A percentile compares a stretch with the other conserved stretches of the same genome.
Evolutionary conservation across 2,888 invertebrate genomes (phyloP).

Genomic region (Sphinx pinastri): DNA sequence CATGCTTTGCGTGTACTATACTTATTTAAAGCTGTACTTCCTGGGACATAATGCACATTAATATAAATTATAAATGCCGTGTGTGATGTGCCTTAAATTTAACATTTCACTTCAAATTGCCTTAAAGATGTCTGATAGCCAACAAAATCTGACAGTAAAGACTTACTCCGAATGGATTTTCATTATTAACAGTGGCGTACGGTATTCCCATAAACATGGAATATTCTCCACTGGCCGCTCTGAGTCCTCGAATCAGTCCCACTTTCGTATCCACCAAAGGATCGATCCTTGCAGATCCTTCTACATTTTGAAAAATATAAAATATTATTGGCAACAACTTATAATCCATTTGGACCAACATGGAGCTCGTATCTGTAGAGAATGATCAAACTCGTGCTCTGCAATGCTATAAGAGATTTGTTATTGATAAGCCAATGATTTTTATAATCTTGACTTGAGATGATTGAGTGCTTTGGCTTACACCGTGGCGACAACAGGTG

Average conservation of each 20-base stretch:
- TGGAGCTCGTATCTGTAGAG: conserved; percentile 28
- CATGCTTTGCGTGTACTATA: too few species aligned
- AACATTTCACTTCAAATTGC: too few species aligned
- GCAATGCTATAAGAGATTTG: conserved; percentile 4
- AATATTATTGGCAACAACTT: conserved; percentile 34
- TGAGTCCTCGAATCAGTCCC: conserved; percentile 57
- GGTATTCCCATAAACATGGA: conserved; percentile 67
- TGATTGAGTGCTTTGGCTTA: not conserved
- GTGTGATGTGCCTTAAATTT: too few species aligned
- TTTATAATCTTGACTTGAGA: not conserved
- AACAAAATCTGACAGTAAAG: not conserved
- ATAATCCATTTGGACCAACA: conserved; percentile 35
- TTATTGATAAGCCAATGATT: conserved; percentile 7
- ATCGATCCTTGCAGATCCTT: conserved; percentile 45
- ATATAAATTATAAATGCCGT: too few species aligned
- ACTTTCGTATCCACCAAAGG: conserved; percentile 57
- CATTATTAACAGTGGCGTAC: conserved; percentile 53
- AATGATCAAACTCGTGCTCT: not conserved
- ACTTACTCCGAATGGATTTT: conserved; percentile 65
- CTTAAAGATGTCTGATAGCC: too few species aligned
- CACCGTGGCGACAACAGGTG: not conserved
- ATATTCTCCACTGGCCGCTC: conserved; percentile 56
- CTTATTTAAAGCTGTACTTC: too few species aligned
- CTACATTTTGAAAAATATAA: conserved; percentile 34
- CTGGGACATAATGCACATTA: too few species aligned